These are phyloP conservation scores for Colletes gigas DNA, from an alignment of 1,140 invertebrate genomes.

Conservation along the genomic window DNA sequence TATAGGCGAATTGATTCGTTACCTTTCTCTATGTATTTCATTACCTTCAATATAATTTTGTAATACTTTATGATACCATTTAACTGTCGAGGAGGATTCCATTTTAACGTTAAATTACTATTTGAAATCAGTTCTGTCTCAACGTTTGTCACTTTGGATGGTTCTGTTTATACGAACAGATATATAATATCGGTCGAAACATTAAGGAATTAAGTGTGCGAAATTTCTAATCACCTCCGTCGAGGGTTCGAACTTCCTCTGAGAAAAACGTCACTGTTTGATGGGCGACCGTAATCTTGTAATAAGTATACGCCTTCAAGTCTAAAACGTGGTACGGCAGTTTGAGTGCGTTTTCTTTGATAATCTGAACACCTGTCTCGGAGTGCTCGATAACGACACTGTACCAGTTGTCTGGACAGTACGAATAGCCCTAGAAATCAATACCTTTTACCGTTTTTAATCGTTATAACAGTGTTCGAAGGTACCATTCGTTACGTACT, in stretches of 20 bases:
- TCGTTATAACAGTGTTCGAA: background rate
- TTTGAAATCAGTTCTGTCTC: background rate
- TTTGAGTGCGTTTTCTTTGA: background rate
- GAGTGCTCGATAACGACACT: background rate
- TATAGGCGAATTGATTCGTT: background rate
- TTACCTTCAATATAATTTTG: constrained; percentile 48
- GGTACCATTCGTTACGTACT: background rate
- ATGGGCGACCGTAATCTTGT: constrained; percentile 23
- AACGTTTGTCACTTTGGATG: constrained; percentile 35
- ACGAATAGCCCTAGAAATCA: background rate
- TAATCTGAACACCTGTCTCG: background rate
- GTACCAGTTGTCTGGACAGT: constrained; percentile 57
- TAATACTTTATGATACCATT: constrained; percentile 52
- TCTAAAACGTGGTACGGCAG: constrained; percentile 14
- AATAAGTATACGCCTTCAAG: constrained; percentile 27
- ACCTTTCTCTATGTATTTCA: background rate
- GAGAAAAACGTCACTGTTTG: background rate
- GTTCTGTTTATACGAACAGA: constrained; percentile 35
- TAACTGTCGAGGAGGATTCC: constrained; percentile 24
- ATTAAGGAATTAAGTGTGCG: too few relatives aligned
- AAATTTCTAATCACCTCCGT: constrained; percentile 43
- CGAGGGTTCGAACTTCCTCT: constrained; percentile 29
- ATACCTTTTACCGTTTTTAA: background rate
- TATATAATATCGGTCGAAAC: background rate
- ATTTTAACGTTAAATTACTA: constrained; percentile 16